Percentiles rank a stretch among this genome's conserved stretches.
Conservation (phyloP, 2,113 vertebrate species). For the Clarias gariepinus region DNA sequence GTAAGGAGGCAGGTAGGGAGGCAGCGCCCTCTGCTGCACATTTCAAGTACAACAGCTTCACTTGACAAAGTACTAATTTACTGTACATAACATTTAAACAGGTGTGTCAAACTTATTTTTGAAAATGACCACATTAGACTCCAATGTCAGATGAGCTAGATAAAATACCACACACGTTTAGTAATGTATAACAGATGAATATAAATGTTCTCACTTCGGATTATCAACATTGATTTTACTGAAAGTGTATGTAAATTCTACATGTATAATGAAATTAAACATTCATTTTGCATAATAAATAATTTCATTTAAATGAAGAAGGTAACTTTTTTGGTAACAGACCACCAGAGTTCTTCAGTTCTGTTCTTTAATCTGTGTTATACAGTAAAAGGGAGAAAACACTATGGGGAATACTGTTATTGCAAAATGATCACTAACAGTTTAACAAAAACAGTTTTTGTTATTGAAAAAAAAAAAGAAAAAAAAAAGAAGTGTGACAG, state of each 20-base stretch:
- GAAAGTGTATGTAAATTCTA: too few relatives aligned
- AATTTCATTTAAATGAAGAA: not conserved
- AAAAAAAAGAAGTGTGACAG: too few relatives aligned
- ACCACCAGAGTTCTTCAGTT: not conserved
- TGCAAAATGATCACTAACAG: too few relatives aligned
- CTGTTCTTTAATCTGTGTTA: too few relatives aligned
- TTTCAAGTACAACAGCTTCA: not conserved
- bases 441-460: too few relatives aligned
- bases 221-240: too few relatives aligned
- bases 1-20: not conserved
- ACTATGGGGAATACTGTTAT: too few relatives aligned
- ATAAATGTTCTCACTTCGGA: not conserved
- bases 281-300: not conserved
- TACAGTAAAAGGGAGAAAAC: too few relatives aligned
- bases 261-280: not conserved
- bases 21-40: conserved; percentile 37
- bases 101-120: not conserved
- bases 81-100: not conserved
- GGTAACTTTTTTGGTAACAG: not conserved
- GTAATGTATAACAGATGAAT: not conserved
- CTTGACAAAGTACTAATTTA: not conserved
- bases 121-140: not conserved
- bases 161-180: not conserved
- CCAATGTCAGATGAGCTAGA: not conserved
- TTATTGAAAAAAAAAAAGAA: too few relatives aligned